phyloP scores from a whole-genome alignment of 2,113 vertebrate species.

The Cebus imitator region DNA sequence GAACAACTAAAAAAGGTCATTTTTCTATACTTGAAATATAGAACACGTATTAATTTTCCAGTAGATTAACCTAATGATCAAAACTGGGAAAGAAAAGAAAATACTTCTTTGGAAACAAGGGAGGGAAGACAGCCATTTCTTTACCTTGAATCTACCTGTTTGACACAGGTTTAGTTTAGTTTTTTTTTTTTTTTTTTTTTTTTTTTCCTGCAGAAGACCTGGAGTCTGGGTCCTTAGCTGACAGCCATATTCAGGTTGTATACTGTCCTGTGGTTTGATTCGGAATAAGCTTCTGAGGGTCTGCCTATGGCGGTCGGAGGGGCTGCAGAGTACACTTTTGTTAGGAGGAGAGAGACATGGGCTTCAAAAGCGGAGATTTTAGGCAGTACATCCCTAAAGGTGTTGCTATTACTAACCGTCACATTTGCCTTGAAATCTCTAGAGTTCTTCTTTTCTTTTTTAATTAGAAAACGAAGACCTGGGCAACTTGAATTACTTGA shows the following conservation, averaged over 20 bases:
- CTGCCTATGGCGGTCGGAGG: accelerated
- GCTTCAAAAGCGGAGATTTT: accelerated
- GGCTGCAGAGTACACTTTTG: too few species aligned
- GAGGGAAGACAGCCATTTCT: background rate
- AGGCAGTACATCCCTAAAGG: accelerated
- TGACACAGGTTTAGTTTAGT: accelerated
- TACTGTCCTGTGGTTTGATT: accelerated
- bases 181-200: too few species aligned
- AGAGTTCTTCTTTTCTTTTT: background rate
- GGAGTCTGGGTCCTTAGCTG: accelerated
- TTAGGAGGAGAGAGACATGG: accelerated
- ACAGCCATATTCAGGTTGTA: accelerated
- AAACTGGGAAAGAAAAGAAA: background rate
- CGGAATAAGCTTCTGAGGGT: accelerated
- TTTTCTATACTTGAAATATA: constrained; percentile 73
- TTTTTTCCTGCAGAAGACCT: too few species aligned
- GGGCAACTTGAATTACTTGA: background rate
- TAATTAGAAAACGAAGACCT: background rate
- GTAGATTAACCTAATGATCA: constrained; percentile 78
- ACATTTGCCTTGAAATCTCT: background rate
- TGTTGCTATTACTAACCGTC: accelerated
- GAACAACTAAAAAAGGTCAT: constrained; percentile 62
- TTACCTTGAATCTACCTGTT: accelerated
- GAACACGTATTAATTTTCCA: constrained; percentile 78
- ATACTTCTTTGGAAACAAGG: background rate